These are phyloP conservation scores for Chloroceryle amazona DNA, from an alignment of 2,797 vertebrate genomes.

Conservation along the genomic window DNA sequence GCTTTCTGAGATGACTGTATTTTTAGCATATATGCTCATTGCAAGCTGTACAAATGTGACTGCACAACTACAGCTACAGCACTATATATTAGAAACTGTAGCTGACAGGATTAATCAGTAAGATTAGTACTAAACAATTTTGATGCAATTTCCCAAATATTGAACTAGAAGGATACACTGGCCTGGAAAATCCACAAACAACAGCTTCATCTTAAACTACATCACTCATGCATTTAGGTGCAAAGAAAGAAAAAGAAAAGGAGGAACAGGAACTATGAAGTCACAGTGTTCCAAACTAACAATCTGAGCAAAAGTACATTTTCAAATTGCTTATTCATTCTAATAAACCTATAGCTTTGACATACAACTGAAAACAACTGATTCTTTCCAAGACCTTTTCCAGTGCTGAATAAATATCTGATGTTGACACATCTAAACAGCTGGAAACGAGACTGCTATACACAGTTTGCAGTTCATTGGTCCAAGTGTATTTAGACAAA, in stretches of 20 bases:
- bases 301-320: neutral
- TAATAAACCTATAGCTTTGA: neutral
- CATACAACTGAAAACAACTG: neutral
- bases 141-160: neutral
- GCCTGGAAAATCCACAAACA: neutral
- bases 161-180: neutral
- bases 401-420: neutral
- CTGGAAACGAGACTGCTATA: neutral
- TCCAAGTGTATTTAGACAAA: neutral
- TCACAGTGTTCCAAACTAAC: neutral
- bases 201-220: neutral
- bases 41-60: neutral
- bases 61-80: neutral
- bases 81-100: neutral
- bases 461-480: neutral
- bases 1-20: neutral
- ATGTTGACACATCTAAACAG: neutral
- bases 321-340: neutral
- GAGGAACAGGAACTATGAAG: neutral
- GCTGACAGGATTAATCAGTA: neutral
- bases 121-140: neutral
- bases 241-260: too few relatives aligned
- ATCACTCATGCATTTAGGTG: neutral
- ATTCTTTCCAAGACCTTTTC: neutral
- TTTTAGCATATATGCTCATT: neutral